Evolutionary conservation across 2,888 invertebrate species (phyloP).

Genomic region (Morpho helenor): DNA sequence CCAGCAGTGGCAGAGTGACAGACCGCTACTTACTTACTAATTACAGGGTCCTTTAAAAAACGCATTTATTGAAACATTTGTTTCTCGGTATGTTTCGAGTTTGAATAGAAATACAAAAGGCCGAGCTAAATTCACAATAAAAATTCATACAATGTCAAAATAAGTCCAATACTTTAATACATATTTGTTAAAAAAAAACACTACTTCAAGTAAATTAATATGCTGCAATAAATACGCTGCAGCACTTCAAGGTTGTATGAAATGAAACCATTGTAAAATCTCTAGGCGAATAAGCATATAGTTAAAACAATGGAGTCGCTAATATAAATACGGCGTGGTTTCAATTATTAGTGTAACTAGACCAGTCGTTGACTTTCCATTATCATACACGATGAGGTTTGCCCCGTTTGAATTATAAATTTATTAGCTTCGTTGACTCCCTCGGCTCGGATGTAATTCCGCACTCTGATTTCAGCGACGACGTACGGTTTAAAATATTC

Average conservation of each 20-base stretch:
- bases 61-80: too few relatives aligned
- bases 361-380: conserved; percentile 53
- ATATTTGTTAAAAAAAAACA: too few relatives aligned
- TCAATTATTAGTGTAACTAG: conserved; percentile 43
- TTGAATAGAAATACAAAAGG: too few relatives aligned
- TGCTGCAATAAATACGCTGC: background rate
- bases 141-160: too few relatives aligned
- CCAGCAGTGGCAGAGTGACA: too few relatives aligned
- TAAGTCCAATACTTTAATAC: too few relatives aligned
- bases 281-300: conserved; percentile 10
- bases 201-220: too few relatives aligned
- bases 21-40: too few relatives aligned
- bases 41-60: too few relatives aligned
- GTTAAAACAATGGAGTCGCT: conserved; percentile 28
- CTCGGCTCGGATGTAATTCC: conserved; percentile 33
- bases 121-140: too few relatives aligned
- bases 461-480: conserved; percentile 36
- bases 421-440: conserved; percentile 43
- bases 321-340: conserved; percentile 33
- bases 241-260: conserved; percentile 1
- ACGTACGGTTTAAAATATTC: conserved; percentile 38
- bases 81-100: too few relatives aligned
- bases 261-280: background rate
- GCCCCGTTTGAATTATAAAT: conserved; percentile 53
- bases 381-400: conserved; percentile 61